These are phyloP conservation scores for Iguana delicatissima DNA, from an alignment of 2,797 vertebrate genomes.

Conservation along the genomic window DNA sequence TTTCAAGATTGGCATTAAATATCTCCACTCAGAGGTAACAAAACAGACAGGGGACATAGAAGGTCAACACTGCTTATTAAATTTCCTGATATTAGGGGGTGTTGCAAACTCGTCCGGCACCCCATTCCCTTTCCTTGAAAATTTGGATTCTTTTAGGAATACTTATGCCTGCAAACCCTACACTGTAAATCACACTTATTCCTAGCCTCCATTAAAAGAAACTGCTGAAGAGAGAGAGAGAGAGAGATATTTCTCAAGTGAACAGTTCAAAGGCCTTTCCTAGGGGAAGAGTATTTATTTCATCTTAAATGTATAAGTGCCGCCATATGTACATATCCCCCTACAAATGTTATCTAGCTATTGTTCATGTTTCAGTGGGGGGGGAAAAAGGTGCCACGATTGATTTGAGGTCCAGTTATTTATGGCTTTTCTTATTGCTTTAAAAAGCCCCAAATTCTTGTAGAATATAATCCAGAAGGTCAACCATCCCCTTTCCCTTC, in stretches of 20 bases:
- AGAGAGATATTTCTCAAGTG: background rate
- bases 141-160: background rate
- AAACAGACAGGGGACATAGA: conserved; percentile 10
- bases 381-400: conserved; percentile 68
- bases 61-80: background rate
- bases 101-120: conserved; percentile 9
- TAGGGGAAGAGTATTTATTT: conserved; percentile 34
- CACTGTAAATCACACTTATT: background rate
- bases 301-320: conserved; percentile 33
- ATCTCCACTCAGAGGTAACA: background rate
- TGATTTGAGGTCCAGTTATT: conserved; percentile 74
- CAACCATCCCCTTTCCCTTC: conserved; percentile 93
- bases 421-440: conserved; percentile 87
- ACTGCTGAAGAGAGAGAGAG: background rate
- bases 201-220: conserved; percentile 29
- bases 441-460: conserved; percentile 91
- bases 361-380: conserved; percentile 57
- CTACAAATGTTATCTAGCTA: conserved; percentile 39
- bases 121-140: background rate
- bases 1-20: background rate
- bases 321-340: background rate
- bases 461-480: conserved; percentile 87
- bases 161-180: background rate
- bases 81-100: conserved; percentile 13
- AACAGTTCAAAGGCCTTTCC: conserved; percentile 36